A percentile compares a stretch with the other conserved stretches of the same genome.
These are phyloP conservation scores for Acanthopagrus latus DNA, from an alignment of 2,797 vertebrate genomes.

Conservation along the genomic window DNA sequence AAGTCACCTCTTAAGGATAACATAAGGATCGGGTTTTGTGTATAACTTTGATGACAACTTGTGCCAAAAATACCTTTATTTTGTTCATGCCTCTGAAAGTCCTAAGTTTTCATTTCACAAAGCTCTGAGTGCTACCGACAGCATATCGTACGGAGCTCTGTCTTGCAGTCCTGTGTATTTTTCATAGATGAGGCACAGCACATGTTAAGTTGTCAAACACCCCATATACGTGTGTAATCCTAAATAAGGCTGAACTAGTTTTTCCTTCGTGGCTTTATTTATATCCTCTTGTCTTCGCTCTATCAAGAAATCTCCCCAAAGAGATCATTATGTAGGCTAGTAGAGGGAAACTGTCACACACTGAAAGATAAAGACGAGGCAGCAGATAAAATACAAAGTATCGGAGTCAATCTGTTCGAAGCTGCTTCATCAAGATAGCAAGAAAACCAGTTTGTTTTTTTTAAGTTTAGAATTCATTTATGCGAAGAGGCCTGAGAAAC, in stretches of 20 bases:
- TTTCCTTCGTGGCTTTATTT: constrained; percentile 26
- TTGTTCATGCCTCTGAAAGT: too few relatives aligned
- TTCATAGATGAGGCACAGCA: background rate
- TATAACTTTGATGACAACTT: too few relatives aligned
- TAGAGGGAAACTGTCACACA: constrained; percentile 13
- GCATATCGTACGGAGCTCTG: too few relatives aligned
- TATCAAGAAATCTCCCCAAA: constrained; percentile 33
- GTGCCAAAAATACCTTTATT: too few relatives aligned
- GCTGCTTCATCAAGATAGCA: background rate
- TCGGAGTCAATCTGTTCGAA: background rate
- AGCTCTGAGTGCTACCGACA: too few relatives aligned
- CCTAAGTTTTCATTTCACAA: too few relatives aligned
- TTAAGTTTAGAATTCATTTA: background rate
- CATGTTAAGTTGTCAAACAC: background rate
- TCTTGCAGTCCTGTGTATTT: too few relatives aligned
- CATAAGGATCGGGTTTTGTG: too few relatives aligned
- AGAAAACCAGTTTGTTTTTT: background rate
- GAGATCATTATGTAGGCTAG: constrained; percentile 41
- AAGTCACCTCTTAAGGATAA: too few relatives aligned
- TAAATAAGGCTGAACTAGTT: background rate
- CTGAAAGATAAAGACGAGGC: background rate
- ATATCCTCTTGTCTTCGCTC: constrained; percentile 29
- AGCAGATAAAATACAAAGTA: constrained; percentile 6
- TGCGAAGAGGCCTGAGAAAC: background rate
- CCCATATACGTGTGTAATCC: background rate